Percentiles rank a stretch among this genome's conserved stretches.
Evolutionary conservation across 64 coral and sea anemone species (phyloP).

Genomic region (Montipora cactus): DNA sequence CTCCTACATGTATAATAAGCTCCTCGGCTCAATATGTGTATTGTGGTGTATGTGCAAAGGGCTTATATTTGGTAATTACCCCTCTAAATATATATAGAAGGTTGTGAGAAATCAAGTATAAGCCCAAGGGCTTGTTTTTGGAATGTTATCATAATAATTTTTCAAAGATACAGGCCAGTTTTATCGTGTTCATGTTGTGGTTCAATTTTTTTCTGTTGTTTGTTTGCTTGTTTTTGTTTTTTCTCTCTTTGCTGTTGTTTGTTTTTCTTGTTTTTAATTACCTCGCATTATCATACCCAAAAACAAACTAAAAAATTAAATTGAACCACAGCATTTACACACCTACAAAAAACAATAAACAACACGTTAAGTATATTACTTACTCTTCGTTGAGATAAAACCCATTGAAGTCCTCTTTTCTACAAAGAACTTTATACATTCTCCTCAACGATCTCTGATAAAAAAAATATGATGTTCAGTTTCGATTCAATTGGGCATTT

Average conservation of each 20-base stretch:
- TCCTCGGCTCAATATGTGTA: background rate
- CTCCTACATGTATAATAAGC: background rate
- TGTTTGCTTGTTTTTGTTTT: no score
- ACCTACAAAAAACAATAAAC: no score
- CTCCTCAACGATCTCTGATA: slow-evolving; percentile 17
- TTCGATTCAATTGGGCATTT: background rate
- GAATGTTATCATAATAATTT: background rate
- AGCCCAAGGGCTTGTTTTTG: background rate
- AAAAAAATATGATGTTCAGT: slow-evolving; percentile 9
- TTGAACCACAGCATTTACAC: no score
- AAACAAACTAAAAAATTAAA: no score
- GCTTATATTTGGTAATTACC: slow-evolving; percentile 1
- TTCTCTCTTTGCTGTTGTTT: no score
- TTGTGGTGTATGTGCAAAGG: background rate
- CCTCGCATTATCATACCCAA: no score
- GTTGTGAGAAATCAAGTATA: background rate
- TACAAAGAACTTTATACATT: slow-evolving; percentile 11
- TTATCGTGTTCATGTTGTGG: background rate
- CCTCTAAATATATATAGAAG: background rate
- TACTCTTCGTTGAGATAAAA: slow-evolving; percentile 1
- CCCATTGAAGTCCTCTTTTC: slow-evolving; percentile 13
- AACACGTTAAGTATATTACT: background rate
- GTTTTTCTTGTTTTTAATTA: no score
- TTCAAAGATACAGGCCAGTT: slow-evolving; percentile 8
- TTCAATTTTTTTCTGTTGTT: no score